These are phyloP conservation scores for Agrochola lota DNA, from an alignment of 2,888 invertebrate species.

Conservation along the genomic window DNA sequence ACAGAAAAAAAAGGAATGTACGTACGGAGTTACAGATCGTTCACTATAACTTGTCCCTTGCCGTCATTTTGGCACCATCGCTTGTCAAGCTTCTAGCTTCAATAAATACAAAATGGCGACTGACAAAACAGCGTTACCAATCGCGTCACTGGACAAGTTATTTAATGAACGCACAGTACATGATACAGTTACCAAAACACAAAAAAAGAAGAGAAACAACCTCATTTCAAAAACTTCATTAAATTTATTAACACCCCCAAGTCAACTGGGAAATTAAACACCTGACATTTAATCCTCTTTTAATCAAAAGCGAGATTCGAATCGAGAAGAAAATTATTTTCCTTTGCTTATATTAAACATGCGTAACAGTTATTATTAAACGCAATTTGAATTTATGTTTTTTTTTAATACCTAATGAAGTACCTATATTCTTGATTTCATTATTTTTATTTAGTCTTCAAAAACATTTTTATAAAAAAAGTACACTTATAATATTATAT, in stretches of 20 bases:
- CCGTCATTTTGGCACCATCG: too few species aligned
- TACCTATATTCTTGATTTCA: not conserved
- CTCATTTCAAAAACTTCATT: conserved; percentile 17
- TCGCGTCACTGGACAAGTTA: too few species aligned
- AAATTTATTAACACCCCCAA: conserved; percentile 7
- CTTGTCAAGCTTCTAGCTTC: too few species aligned
- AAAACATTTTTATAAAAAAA: not conserved
- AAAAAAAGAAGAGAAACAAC: not conserved
- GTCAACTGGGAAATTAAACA: conserved; percentile 42
- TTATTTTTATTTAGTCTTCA: not conserved
- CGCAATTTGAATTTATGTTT: not conserved
- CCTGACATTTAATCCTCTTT: conserved; percentile 24
- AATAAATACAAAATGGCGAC: too few species aligned
- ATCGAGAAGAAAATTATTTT: not conserved
- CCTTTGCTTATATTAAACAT: not conserved
- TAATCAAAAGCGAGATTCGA: conserved; percentile 15
- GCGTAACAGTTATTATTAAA: not conserved
- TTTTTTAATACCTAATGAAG: not conserved
- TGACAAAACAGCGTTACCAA: too few species aligned
- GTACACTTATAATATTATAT: not conserved
- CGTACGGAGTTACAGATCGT: too few species aligned
- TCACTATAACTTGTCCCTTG: too few species aligned
- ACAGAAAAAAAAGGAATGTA: not conserved
- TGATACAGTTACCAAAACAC: too few species aligned
- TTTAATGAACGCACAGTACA: too few species aligned